Conservation (phyloP, 2,888 invertebrate species). For the Drosophila algonquin region DNA sequence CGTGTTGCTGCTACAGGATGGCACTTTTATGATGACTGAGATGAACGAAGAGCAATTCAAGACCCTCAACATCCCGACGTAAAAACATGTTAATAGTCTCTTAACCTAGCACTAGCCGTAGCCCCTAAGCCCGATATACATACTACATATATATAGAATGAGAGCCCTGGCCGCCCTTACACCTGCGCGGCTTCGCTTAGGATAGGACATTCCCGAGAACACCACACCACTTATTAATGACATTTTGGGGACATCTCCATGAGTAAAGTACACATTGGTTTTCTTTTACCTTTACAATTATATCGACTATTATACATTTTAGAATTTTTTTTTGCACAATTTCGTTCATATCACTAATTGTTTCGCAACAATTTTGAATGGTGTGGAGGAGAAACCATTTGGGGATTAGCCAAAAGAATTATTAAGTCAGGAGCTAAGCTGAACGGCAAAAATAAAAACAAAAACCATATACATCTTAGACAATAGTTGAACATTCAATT, state of each 20-base stretch:
- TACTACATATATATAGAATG: background rate
- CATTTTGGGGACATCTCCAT: background rate
- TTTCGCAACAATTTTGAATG: background rate
- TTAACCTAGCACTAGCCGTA: constrained; percentile 15
- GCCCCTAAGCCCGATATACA: constrained; percentile 13
- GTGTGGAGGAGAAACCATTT: background rate
- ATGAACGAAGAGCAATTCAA: constrained; percentile 92
- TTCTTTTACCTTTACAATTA: background rate
- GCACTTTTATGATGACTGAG: constrained; percentile 94
- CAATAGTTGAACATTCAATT: constrained; percentile 7
- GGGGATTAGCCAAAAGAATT: background rate
- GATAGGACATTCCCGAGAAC: background rate
- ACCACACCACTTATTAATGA: background rate
- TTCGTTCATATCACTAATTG: background rate
- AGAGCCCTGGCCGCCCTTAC: constrained; percentile 8
- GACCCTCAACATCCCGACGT: constrained; percentile 83
- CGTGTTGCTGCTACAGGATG: constrained; percentile 92
- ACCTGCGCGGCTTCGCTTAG: constrained; percentile 8
- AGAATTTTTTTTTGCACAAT: background rate
- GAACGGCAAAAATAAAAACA: background rate
- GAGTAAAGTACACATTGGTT: background rate
- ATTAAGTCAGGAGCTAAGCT: background rate
- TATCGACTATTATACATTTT: too few relatives aligned
- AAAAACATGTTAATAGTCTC: constrained; percentile 51
- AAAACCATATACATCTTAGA: constrained; percentile 12